Evolutionary conservation across 2,888 invertebrate species (phyloP).

Genomic region (Mythimna loreyi): DNA sequence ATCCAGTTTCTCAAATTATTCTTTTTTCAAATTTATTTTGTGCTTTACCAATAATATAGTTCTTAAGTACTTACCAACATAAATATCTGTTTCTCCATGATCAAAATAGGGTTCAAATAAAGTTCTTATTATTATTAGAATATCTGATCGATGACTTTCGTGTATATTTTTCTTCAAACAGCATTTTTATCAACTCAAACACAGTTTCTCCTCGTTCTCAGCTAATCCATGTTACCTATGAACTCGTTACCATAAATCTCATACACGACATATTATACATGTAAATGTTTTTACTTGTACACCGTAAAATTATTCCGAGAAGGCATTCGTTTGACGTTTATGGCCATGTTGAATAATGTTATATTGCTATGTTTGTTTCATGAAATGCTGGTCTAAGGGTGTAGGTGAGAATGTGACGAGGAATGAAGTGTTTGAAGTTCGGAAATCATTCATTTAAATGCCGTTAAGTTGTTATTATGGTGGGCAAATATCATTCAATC

Average conservation of each 20-base stretch:
- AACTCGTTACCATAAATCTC: constrained; percentile 77
- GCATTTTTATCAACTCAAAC: constrained; percentile 41
- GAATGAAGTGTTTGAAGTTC: background rate
- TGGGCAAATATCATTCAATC: too few species aligned
- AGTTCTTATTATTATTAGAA: too few species aligned
- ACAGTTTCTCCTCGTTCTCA: constrained; percentile 34
- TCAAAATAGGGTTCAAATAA: too few species aligned
- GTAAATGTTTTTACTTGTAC: constrained; percentile 82
- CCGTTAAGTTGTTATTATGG: too few species aligned
- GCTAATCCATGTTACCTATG: constrained; percentile 67
- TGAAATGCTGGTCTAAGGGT: constrained; percentile 62
- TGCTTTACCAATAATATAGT: too few species aligned
- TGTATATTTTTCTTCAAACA: constrained; percentile 15
- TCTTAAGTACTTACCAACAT: too few species aligned
- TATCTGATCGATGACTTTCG: constrained; percentile 3
- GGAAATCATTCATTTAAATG: background rate
- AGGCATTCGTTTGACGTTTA: constrained; percentile 84
- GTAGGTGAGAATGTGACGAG: constrained; percentile 21
- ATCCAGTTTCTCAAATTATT: too few species aligned
- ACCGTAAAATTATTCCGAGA: constrained; percentile 85
- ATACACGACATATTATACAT: constrained; percentile 77
- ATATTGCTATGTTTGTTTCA: constrained; percentile 82
- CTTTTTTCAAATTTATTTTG: too few species aligned
- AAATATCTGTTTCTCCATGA: too few species aligned
- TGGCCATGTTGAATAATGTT: constrained; percentile 86